Evolutionary conservation across 2,888 invertebrate genomes (phyloP), one percentile per base, ranked within the genome.

Genomic region (Amiota minor): DNA sequence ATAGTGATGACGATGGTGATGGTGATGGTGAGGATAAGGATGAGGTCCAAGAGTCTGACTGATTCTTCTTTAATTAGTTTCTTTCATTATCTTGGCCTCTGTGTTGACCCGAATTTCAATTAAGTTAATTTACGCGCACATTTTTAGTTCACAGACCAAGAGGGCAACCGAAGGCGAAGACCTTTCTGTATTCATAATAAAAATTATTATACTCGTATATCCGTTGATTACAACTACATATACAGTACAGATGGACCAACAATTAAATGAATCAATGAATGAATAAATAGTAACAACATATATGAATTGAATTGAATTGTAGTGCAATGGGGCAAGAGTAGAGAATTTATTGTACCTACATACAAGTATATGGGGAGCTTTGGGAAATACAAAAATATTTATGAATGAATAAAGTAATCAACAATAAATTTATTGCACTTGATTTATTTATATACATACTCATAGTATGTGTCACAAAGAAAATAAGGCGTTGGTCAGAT

Each of bases 101-200:
- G 88, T 89, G 89, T 89, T 89, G 89, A 89, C 89, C 89, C 89
- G 89, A 89, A 89, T 89, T 89, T 88, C 89, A 89, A 89, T 89
- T 89, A 89, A 89, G 84, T 86, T 86, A 88, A 89, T 88, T 89
- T 86, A 87, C 83, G 81, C 84, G 79, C 35, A 64, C 49, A 50
- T 81, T 78, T 75, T 78, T 71, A 67, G 72, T 70, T 35, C 35
- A 69, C 71, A 35, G 55, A 69, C n/a, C 70, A 16, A 35, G 16
- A 56, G 56, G 20, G 16, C 70, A 46, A 16, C 45, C 47, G 18
- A 23, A 11, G 49, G 53, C 47, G 76, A 75, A 72, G 74, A 72
- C 72, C 74, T 64, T 67, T 69, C 75, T 67, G 72, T 62, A 50
- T 12, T n/a, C 56, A 11, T 14, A 20, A 14, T n/a, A 20, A 12